Evolutionary conservation across 2,797 vertebrate genomes (phyloP), one percentile per base, ranked within the genome.

Genomic region (Urocyon cinereoargenteus): DNA sequence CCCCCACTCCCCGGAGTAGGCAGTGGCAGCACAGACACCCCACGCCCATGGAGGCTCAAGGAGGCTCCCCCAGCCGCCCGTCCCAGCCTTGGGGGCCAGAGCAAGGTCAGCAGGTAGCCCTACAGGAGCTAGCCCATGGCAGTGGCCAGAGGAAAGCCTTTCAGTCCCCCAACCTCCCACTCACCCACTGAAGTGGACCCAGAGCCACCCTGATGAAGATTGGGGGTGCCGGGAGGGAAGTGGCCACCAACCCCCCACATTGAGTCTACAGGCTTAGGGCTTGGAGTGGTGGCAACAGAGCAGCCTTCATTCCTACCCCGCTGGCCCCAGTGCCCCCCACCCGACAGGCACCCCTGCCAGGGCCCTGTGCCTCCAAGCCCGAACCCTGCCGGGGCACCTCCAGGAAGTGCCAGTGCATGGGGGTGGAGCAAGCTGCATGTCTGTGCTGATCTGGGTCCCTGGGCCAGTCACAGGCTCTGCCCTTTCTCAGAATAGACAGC

Each of bases 281-380:
- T 28, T 45, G n/a, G 57, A 15, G 57, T 31, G n/a, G 68, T 0
- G 2, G 9, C 19, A 36, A 75, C 19, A 49, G 16, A 19, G 21
- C 18, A 6, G 34, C n/a, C 59, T 51, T 51, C 2, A 0, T 6
- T 21, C 28, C 36, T 10, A 28, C 5, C 24, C 62, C 13, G 0
- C 6, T 34, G 0, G 6, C 55, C 45, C 24, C 7, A 0, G 12
- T 7, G 19, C 59, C 45, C 34, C 2, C 36, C 7, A 4, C 49
- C 24, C 21, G 2, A 2, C 36, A 15, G 55, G 10, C 22, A 3
- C 2, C 14, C 34, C 45, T 0, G 36, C 61, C 73, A 0, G n/a
- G 31, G 16, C 24, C 15, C 87, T 14, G 61, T 21, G 61, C n/a
- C 62, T 13, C 51, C 24, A 31, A 53, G 13, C 70, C 55, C 10